phyloP scores from a whole-genome alignment of 1,140 invertebrate genomes.

The Lucilia cuprina region DNA sequence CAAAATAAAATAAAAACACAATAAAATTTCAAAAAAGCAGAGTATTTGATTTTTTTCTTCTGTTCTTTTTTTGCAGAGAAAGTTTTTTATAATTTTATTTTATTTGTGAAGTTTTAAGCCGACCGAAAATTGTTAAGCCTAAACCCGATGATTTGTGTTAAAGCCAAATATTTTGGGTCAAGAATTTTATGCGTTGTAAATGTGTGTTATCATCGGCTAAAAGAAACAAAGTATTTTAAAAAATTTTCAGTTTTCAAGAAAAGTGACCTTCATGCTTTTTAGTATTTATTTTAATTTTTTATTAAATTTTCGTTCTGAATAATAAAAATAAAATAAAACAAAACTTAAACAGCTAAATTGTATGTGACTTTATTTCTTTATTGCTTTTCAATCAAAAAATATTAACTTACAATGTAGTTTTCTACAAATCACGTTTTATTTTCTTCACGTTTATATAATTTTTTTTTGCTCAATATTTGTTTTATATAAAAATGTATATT shows the following conservation, averaged over 20 bases:
- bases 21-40: not conserved
- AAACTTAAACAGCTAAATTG: not conserved
- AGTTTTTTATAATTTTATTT: slow-evolving; percentile 11
- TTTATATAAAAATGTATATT: not conserved
- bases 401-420: not conserved
- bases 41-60: not conserved
- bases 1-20: not conserved
- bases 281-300: not conserved
- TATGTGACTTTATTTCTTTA: slow-evolving; percentile 9
- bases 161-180: slow-evolving; percentile 21
- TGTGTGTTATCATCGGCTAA: slow-evolving; percentile 3
- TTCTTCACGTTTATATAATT: slow-evolving; percentile 19
- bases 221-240: not conserved
- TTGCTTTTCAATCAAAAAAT: slow-evolving; percentile 1
- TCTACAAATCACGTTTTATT: not conserved
- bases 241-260: not conserved
- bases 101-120: not conserved
- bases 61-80: not conserved
- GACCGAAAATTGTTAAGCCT: not conserved
- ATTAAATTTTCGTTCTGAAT: not conserved
- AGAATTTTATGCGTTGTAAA: slow-evolving; percentile 31
- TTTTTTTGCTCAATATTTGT: not conserved
- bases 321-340: not conserved
- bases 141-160: not conserved
- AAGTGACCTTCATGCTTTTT: slow-evolving; percentile 6